Base-by-base conservation (phyloP, 2,888 invertebrate species). In the Chironomus riparius region DNA sequence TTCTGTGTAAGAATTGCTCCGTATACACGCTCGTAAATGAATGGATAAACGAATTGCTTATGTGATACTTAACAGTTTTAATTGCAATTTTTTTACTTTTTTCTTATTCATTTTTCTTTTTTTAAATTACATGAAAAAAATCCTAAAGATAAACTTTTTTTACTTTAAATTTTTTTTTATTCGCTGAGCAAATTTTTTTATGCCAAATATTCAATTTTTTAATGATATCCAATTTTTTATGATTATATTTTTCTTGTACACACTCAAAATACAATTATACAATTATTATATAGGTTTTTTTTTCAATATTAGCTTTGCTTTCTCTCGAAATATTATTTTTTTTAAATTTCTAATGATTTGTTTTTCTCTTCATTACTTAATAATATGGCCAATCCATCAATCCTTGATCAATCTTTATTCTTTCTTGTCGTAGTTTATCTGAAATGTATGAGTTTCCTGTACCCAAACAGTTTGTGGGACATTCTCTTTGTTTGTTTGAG, bases 251-350 rank as follows among this genome's bases (percentile, higher is more conserved):
- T 73, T 50, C 28, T 38, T 68, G 28, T 68, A 73, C 74, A 68
- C 68, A 74, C 74, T 48, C 74, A 74, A 73, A 74, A 74, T 74
- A 74, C 74, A 73, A 73, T 73, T 73, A 74, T 68, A 68, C 68
- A 68, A 68, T 68, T 68, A 68, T 28, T 47, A 38, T 38, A 38
- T 38, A 38, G 38, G 38, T 38, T 38, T 38, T 38, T 10, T 68
- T 70, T 38, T 38, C 38, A 38, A 38, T 70, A 70, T 47, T 22
- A 48, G 65, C 56, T 56, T 65, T 65, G 24, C 65, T 65, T 56
- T 24, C 65, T 65, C 56, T 56, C 18, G 18, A 15, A 22, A 65
- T 65, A 24, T 65, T 21, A 5, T 65, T 65, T 21, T 62, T 62
- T 24, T 18, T 21, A 18, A 68, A 38, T 68, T 7, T 62, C 62